phyloP scores from a whole-genome alignment of 2,113 vertebrate genomes.

The Mirounga angustirostris region DNA sequence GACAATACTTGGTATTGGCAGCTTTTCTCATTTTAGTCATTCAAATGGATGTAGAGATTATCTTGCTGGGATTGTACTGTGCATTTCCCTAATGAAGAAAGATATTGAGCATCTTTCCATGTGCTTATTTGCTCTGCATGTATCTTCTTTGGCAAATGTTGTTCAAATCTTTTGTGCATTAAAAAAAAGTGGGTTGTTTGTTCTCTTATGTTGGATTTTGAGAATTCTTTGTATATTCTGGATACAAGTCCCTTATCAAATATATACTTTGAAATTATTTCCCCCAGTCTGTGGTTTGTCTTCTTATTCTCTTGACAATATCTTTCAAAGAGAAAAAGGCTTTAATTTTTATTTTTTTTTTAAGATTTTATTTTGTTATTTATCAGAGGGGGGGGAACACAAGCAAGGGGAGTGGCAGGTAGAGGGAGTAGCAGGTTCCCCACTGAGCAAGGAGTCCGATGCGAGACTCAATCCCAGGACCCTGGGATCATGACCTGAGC shows the following conservation, averaged over 20 bases:
- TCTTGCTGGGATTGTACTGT: rapidly evolving
- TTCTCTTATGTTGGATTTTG: neutral
- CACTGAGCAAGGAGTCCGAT: too few relatives aligned
- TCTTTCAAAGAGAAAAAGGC: neutral
- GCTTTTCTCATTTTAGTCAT: neutral
- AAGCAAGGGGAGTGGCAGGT: too few relatives aligned
- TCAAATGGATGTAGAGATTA: rapidly evolving
- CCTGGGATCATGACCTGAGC: too few relatives aligned
- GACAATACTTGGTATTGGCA: rapidly evolving
- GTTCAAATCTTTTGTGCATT: neutral
- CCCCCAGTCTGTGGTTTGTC: neutral
- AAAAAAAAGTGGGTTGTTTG: neutral
- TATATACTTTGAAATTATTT: neutral
- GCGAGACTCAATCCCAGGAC: too few relatives aligned
- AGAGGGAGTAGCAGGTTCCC: too few relatives aligned
- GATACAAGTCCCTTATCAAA: neutral
- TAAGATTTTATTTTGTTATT: too few relatives aligned
- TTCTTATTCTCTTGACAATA: neutral
- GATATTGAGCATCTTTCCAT: neutral
- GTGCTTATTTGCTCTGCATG: neutral
- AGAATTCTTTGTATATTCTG: neutral
- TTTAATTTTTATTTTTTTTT: too few relatives aligned
- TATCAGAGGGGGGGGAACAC: too few relatives aligned
- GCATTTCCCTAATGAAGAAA: neutral
- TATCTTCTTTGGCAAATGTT: neutral